Percentiles rank a stretch among this genome's conserved stretches.
phyloP scores from a whole-genome alignment of 2,888 invertebrate genomes.

The Tetrapedia diversipes region DNA sequence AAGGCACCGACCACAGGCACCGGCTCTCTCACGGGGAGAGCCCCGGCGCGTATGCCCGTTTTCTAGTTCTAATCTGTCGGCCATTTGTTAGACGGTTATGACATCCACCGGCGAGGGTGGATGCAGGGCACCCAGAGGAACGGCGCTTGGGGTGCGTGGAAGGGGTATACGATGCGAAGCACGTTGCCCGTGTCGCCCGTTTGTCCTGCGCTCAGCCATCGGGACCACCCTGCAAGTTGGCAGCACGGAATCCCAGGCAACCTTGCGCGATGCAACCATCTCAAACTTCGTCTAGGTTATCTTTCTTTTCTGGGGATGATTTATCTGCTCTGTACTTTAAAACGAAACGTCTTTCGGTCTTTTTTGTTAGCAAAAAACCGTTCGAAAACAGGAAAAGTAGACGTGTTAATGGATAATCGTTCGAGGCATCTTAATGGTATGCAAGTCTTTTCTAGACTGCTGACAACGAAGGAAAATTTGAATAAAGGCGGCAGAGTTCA shows the following conservation, averaged over 20 bases:
- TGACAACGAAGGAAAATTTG: no score
- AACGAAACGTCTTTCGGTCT: no score
- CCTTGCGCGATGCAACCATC: conserved; percentile 64
- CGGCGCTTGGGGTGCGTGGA: conserved; percentile 55
- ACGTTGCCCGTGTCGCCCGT: conserved; percentile 75
- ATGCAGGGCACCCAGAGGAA: conserved; percentile 40
- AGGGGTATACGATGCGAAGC: conserved; percentile 71
- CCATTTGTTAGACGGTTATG: conserved; percentile 81
- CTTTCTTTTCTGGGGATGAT: background rate
- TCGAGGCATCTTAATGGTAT: no score
- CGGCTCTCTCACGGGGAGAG: conserved; percentile 56
- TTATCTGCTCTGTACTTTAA: no score
- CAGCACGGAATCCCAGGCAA: conserved; percentile 63
- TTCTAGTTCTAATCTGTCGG: conserved; percentile 81
- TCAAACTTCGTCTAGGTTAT: background rate
- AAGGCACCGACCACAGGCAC: conserved; percentile 76
- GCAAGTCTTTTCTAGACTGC: no score
- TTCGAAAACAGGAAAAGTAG: no score
- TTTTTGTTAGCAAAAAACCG: no score
- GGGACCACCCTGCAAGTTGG: conserved; percentile 77
- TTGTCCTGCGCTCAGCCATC: conserved; percentile 70
- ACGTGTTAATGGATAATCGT: no score
- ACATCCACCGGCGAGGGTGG: conserved; percentile 66
- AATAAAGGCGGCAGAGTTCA: no score
- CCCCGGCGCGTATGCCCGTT: conserved; percentile 54